Evolutionary conservation across 2,888 invertebrate species (phyloP).

Genomic region (Silvanus unidentatus): DNA sequence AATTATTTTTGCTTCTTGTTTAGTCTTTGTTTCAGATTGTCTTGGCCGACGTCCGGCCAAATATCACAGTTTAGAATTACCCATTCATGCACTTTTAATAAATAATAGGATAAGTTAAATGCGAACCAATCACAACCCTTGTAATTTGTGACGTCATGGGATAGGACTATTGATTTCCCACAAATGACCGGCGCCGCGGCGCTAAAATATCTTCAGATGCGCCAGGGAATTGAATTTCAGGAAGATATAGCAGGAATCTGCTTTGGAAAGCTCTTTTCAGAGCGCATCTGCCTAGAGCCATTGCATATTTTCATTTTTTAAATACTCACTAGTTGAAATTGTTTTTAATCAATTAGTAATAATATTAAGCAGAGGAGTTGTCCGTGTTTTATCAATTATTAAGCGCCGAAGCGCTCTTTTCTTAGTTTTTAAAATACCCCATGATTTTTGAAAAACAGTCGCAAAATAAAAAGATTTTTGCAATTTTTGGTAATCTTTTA

Average conservation of each 20-base stretch:
- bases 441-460: no score
- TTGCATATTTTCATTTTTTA: no score
- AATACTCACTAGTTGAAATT: no score
- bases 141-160: constrained; percentile 50
- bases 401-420: no score
- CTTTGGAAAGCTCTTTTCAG: not conserved
- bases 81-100: constrained; percentile 52
- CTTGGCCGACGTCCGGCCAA: constrained; percentile 38
- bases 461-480: no score
- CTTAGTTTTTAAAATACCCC: no score
- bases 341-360: no score
- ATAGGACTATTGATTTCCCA: constrained; percentile 48
- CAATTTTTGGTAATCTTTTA: no score
- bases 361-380: no score
- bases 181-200: constrained; percentile 31
- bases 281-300: no score
- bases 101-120: constrained; percentile 53
- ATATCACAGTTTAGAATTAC: constrained; percentile 44
- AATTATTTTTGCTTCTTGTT: constrained; percentile 1
- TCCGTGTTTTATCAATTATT: no score
- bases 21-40: constrained; percentile 31
- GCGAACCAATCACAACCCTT: constrained; percentile 49
- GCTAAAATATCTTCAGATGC: constrained; percentile 18
- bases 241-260: constrained; percentile 17
- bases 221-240: constrained; percentile 11